These are phyloP conservation scores for Dasysyrphus tricinctus DNA, from an alignment of 2,888 invertebrate species.

Conservation along the genomic window DNA sequence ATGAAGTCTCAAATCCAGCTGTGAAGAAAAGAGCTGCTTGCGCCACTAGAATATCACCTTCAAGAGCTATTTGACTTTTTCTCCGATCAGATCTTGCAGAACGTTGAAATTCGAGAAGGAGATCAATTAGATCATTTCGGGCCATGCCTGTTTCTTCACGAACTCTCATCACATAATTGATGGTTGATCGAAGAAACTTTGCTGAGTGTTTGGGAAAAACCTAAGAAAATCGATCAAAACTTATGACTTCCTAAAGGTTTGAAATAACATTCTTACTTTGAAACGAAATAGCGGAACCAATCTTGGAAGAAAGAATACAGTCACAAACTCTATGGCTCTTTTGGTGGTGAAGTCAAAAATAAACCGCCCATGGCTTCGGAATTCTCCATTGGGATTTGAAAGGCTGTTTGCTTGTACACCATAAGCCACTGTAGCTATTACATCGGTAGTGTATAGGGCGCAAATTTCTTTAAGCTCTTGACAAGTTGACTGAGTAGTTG, in stretches of 20 bases:
- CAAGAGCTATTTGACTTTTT: constrained; percentile 78
- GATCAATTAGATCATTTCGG: constrained; percentile 82
- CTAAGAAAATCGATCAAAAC: constrained; percentile 11
- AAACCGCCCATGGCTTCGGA: constrained; percentile 82
- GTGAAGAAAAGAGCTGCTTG: constrained; percentile 83
- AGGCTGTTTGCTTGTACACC: constrained; percentile 84
- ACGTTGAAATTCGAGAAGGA: constrained; percentile 81
- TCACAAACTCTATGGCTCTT: constrained; percentile 81
- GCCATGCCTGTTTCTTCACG: constrained; percentile 81
- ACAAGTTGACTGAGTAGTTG: constrained; percentile 76
- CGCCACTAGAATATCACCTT: constrained; percentile 81
- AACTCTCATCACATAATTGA: constrained; percentile 83
- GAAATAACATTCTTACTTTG: constrained; percentile 75
- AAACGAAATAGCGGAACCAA: constrained; percentile 80
- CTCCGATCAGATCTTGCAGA: constrained; percentile 53
- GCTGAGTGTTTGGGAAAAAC: constrained; percentile 81
- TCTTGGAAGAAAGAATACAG: constrained; percentile 83
- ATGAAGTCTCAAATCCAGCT: constrained; percentile 82
- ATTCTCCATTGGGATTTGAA: constrained; percentile 82
- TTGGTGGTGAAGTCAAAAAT: constrained; percentile 81
- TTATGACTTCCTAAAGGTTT: neutral
- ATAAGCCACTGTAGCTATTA: constrained; percentile 84
- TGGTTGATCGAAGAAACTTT: constrained; percentile 82
- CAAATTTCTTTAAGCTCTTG: constrained; percentile 81
- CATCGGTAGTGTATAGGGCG: constrained; percentile 83